phyloP scores from a whole-genome alignment of 2,797 vertebrate genomes.

The Sternarchorhynchus goeldii region DNA sequence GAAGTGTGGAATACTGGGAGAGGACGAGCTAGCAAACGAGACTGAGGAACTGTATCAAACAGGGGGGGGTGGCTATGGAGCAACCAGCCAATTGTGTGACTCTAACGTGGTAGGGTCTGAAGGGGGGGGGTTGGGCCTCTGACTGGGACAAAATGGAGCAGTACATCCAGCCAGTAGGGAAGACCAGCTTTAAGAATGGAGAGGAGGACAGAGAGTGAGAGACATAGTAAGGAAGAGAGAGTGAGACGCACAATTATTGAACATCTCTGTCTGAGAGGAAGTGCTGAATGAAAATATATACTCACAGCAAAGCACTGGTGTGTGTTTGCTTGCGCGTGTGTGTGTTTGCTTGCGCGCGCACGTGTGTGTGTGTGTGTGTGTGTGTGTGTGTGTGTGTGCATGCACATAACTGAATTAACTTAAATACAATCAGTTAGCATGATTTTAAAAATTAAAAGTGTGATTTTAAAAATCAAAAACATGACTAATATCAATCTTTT shows the following conservation, averaged over 20 bases:
- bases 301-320: too few relatives aligned
- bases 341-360: too few relatives aligned
- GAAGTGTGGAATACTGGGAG: conserved; percentile 81
- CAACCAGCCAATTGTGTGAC: conserved; percentile 66
- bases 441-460: too few relatives aligned
- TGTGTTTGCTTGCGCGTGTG: too few relatives aligned
- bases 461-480: too few relatives aligned
- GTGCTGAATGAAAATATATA: too few relatives aligned
- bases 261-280: neutral
- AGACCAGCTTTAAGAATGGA: conserved; percentile 71
- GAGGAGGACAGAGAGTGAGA: conserved; percentile 58
- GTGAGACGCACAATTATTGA: neutral
- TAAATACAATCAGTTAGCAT: too few relatives aligned
- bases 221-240: neutral
- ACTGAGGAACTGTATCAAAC: conserved; percentile 76
- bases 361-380: too few relatives aligned
- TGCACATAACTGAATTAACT: too few relatives aligned
- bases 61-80: conserved; percentile 68
- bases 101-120: conserved; percentile 67
- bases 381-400: too few relatives aligned
- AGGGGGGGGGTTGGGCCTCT: conserved; percentile 64
- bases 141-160: conserved; percentile 79
- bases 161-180: conserved; percentile 72
- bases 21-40: conserved; percentile 78
- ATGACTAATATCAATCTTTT: too few relatives aligned